Base-by-base conservation (phyloP, 2,888 invertebrate species). In the Harmothoe impar region DNA sequence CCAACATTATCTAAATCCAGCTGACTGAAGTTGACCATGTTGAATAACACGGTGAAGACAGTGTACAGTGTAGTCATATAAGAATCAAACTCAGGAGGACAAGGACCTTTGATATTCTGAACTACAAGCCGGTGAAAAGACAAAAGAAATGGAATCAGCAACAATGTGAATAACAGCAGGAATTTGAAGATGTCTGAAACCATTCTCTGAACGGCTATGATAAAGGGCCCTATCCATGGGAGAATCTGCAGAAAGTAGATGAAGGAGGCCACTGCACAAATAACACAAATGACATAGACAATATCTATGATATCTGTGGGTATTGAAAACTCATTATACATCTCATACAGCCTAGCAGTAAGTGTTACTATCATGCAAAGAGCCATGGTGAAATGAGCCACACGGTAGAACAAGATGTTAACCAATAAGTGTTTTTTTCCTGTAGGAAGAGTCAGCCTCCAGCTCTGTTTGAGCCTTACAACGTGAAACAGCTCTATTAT, bases 21-120 rank as follows among this genome's bases (percentile, higher is more conserved):
- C 29, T 84, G 84, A n/a, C n/a, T 35, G 84, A 84, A 84, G 43
- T 51, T 84, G 35, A 84, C 43, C 84, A 84, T 84, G 25, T 84
- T 84, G 43, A 84, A 84, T 17, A 84, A 25, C 7, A 84, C 29
- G 10, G 84, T 35, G 84, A 84, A 84, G 10, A 51, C n/a, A 7
- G 84, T 35, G 43, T 84, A 84, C 33, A 43, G 1, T n/a, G 20
- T 15, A 3, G 5, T 20, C 17, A 10, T 1, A 43, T 35, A 23
- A 43, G 0, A 0, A 12, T 17, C 25, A 25, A 84, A 84, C 43
- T 84, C 84, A 15, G 84, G n/a, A 12, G 84, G 84, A 25, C 84
- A 84, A 5, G 17, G 23, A 3, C 84, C 84, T n/a, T 51, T 84
- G 0, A 43, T 35, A 51, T 84, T 84, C 51, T 51, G 43, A 51